Conservation (phyloP, 2,113 vertebrate species). For the Python bivittatus region DNA sequence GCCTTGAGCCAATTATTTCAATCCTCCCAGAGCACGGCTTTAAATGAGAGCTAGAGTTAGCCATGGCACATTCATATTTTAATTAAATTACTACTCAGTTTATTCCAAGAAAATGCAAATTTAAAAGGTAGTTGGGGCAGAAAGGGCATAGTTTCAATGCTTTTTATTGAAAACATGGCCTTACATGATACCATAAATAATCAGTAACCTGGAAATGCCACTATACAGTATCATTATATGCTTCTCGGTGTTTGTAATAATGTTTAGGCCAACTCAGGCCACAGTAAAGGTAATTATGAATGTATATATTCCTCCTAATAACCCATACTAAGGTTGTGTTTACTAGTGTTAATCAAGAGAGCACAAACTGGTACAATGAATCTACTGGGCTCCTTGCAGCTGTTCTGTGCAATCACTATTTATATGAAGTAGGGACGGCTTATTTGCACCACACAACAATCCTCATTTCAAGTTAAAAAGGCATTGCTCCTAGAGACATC, state of each 20-base stretch:
- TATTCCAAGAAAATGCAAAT: not conserved
- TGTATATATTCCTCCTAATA: not conserved
- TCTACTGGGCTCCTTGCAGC: not conserved
- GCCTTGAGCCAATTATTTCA: not conserved
- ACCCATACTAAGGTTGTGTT: not conserved
- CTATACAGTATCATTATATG: not conserved
- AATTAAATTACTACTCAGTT: not conserved
- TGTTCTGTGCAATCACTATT: not conserved
- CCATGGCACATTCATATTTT: not conserved
- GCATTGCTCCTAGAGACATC: no score
- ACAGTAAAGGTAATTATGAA: not conserved
- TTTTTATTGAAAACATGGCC: not conserved
- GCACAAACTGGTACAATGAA: not conserved
- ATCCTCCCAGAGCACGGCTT: not conserved
- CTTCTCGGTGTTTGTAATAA: not conserved
- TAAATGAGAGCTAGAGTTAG: not conserved
- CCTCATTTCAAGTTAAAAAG: not conserved
- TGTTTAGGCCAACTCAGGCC: no score
- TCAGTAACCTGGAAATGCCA: not conserved
- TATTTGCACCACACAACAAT: not conserved
- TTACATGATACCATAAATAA: not conserved
- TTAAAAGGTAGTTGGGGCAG: not conserved
- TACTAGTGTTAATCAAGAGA: not conserved
- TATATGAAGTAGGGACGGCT: not conserved
- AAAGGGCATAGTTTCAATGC: not conserved